These are phyloP conservation scores for Pitangus sulphuratus DNA, from an alignment of 2,797 vertebrate genomes.

Conservation along the genomic window DNA sequence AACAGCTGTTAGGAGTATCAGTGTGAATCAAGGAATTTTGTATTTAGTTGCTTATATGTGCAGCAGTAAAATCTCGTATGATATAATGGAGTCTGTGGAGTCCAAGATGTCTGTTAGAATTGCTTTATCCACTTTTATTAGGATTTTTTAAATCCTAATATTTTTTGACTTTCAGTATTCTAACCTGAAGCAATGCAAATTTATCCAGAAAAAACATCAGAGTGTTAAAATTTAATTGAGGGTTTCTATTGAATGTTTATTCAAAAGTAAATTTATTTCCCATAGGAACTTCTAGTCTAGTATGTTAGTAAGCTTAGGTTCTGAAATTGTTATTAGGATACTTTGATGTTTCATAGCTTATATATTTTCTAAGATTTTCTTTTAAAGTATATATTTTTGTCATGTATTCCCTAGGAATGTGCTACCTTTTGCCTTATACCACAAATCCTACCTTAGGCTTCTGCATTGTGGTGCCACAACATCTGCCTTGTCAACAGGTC, in stretches of 20 bases:
- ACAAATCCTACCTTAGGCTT: not conserved
- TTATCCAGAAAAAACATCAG: not conserved
- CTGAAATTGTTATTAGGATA: not conserved
- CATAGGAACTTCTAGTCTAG: not conserved
- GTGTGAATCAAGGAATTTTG: slow-evolving; percentile 39
- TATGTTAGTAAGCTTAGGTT: not conserved
- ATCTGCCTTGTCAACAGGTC: not conserved
- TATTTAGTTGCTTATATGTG: slow-evolving; percentile 24
- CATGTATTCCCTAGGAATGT: not conserved
- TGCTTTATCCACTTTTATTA: not conserved
- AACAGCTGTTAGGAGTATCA: slow-evolving; percentile 40
- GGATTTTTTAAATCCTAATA: not conserved
- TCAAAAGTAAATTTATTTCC: not conserved
- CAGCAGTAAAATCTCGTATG: not conserved
- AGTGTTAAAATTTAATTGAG: not conserved
- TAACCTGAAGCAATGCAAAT: not conserved
- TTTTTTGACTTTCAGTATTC: not conserved
- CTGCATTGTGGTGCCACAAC: not conserved
- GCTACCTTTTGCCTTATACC: not conserved
- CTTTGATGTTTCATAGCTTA: not conserved
- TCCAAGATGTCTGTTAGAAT: not conserved
- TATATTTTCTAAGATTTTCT: not conserved
- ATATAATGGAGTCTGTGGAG: not conserved
- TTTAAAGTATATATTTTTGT: not conserved
- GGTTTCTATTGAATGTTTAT: not conserved